phyloP scores from a whole-genome alignment of 2,113 vertebrate species.

The Recurvirostra avosetta region DNA sequence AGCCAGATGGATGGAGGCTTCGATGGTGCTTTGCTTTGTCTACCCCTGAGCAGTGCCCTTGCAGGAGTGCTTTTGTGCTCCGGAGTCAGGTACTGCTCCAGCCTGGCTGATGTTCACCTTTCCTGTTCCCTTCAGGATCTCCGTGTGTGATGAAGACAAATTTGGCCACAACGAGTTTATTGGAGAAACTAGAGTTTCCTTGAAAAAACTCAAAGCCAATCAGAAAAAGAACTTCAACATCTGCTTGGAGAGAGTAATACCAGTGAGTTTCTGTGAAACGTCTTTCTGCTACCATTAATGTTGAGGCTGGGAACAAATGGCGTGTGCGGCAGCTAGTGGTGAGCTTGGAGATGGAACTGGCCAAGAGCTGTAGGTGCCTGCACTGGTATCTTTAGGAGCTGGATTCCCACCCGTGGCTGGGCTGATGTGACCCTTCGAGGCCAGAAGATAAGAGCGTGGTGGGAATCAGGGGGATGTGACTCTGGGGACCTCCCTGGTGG shows the following conservation, averaged over 20 bases:
- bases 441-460: neutral
- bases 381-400: rapidly evolving
- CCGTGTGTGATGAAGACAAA: conserved; percentile 96
- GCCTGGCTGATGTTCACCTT: neutral
- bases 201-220: conserved; percentile 94
- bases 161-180: conserved; percentile 98
- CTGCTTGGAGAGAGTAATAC: conserved; percentile 91
- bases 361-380: neutral
- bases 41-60: neutral
- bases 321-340: neutral
- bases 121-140: conserved; percentile 76
- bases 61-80: neutral
- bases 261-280: conserved; percentile 73
- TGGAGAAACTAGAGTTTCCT: conserved; percentile 91
- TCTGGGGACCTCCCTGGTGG: neutral
- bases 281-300: rapidly evolving
- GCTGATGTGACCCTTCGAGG: neutral
- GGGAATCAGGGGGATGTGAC: neutral
- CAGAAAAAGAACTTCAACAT: conserved; percentile 96
- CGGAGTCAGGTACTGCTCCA: neutral
- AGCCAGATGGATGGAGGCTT: neutral
- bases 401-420: neutral
- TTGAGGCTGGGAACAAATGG: too few species aligned
- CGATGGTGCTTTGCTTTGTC: neutral
- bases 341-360: neutral